Base-by-base conservation (phyloP, 2,113 vertebrate genomes). In the Diglossa brunneiventris region DNA sequence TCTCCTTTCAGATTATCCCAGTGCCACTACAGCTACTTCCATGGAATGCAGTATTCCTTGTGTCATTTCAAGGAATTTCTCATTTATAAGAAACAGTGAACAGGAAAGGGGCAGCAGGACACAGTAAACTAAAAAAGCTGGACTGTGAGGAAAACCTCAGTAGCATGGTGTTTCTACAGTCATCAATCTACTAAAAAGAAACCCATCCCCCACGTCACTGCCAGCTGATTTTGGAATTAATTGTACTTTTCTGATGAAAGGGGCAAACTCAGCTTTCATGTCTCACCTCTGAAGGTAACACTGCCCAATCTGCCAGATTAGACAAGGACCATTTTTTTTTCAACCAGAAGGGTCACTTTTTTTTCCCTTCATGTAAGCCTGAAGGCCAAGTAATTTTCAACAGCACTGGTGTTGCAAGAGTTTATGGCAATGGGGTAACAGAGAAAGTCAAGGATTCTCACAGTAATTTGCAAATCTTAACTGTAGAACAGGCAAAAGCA, bases 381-480 rank as follows among this genome's bases (percentile, higher is more conserved):
- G 3, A 91, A 90, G 67, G 47, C 70, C 68, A 79, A 86, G 78
- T 35, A 35, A 91, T 88, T 93, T 85, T 61, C 68, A 91, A 55
- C 11, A 64, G 62, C 47, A 59, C 5, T 35, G 18, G 59, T 77
- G 47, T 19, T 91, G 47, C 35, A 74, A 83, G 56, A 85, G 47
- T 80, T 83, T 68, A 77, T n/a, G 56, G 79, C 75, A 75, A 78
- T 16, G 20, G 64, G 39, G 28, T 83, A 94, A 72, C 9, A 2
- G 42, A 80, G 63, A 39, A 59, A 91, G 93, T 55, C 72, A 92
- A 90, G 30, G 52, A 46, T 86, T 88, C 75, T 83, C 37, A 50
- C 1, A 80, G 47, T 47, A 90, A 94, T 94, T 52, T 94, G 39
- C 79, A 87, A 94, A 52, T 67, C 89, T 76, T 91, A 86, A 86